Evolutionary conservation across 2,888 invertebrate genomes (phyloP), one percentile per base, ranked within the genome.

Genomic region (Microplitis manilae): DNA sequence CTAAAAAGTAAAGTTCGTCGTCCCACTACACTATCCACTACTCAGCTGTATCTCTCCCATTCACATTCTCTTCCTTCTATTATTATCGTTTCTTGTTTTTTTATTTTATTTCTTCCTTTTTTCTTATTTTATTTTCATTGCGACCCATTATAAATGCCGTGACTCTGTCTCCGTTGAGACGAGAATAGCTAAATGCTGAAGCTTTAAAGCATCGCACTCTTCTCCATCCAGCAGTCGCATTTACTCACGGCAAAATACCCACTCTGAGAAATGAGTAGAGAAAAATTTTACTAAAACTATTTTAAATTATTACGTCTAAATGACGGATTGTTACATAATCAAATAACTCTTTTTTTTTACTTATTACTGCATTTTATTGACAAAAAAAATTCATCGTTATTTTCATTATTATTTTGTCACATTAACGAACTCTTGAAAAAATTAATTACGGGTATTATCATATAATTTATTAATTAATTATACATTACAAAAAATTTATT

Each of bases 21-120:
- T 72, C 68, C 72, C 68, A 72, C 76, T 76, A 69, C 75, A n/a
- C 13, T 2, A 30, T 30, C 30, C 30, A 30, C 59, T 62, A 40
- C 68, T 38, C 61, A 2, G 9, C 20, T 70, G 40, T 17, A n/a
- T 72, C 39, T 71, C 20, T 64, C 13, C 38, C 17, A 15, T 61
- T 61, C 39, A 71, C 39, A 71, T 71, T 61, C 39, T 39, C 61
- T 62, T 17, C 41, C 39, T 39, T 61, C 41, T 15, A 38, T 61
- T 60, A 60, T 38, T 71, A 61, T 71, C 50, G 30, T 30, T 30
- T 30, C 30, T 30, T 30, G 30, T 41, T 15, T 68, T 30, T 9
- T n/a, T 50, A 17, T 20, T 9, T 13, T 20, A n/a, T 59, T 59
- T 5, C 30, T 30, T 70, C 60, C 50, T 59, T 68, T 17, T n/a